Conservation (phyloP, 30 jellyfish, hydroid and myxozoan genomes). For the Mastigias papua region DNA sequence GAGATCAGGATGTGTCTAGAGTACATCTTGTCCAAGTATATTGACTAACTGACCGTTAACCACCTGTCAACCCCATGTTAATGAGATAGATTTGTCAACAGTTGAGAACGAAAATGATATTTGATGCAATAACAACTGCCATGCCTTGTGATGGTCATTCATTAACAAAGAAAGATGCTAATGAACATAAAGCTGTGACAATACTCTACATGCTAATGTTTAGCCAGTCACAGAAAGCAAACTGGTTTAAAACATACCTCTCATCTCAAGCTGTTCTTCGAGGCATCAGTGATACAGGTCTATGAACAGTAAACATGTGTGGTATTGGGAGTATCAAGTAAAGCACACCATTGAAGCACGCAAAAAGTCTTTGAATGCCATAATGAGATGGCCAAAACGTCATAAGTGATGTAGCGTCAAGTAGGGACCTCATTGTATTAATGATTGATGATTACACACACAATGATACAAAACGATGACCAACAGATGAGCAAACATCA, state of each 20-base stretch:
- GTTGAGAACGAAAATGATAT: slow-evolving; percentile 24
- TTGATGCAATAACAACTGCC: neutral
- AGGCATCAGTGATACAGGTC: too few relatives aligned
- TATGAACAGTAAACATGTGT: too few relatives aligned
- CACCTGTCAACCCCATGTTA: slow-evolving; percentile 11
- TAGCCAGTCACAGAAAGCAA: slow-evolving; percentile 21
- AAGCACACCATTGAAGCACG: too few relatives aligned
- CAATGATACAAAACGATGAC: neutral
- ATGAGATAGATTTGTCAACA: slow-evolving; percentile 2
- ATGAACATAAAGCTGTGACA: slow-evolving; percentile 9
- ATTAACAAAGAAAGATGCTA: neutral
- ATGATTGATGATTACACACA: too few relatives aligned
- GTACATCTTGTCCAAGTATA: neutral
- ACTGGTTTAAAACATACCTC: too few relatives aligned
- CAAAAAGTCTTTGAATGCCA: too few relatives aligned
- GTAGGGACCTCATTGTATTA: too few relatives aligned
- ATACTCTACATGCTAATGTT: slow-evolving; percentile 16
- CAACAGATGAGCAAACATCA: slow-evolving; percentile 6
- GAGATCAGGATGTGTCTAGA: neutral
- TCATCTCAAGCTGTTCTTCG: too few relatives aligned
- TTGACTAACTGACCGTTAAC: too few relatives aligned
- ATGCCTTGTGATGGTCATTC: slow-evolving; percentile 2
- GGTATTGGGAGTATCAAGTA: too few relatives aligned
- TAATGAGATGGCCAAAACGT: too few relatives aligned
- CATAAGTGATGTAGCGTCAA: too few relatives aligned